Conservation (phyloP, 2,888 invertebrate genomes). For the Gonocerus acuteangulatus region DNA sequence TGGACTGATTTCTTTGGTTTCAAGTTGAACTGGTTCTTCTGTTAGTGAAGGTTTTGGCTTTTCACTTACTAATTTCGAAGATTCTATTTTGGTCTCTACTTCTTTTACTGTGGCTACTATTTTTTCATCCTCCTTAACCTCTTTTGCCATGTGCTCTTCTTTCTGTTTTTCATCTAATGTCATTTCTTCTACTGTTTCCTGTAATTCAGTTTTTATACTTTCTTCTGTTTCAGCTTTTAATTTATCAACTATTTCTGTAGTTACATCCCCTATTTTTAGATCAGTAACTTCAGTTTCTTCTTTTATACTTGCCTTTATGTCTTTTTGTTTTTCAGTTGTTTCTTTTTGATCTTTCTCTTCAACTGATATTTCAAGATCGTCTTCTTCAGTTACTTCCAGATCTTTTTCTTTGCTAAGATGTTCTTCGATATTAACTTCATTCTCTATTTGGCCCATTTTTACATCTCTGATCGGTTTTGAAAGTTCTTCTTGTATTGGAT, state of each 20-base stretch:
- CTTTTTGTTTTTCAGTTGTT: conserved; percentile 38
- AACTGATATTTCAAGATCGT: conserved; percentile 34
- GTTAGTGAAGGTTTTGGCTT: background rate
- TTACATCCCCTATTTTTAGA: conserved; percentile 22
- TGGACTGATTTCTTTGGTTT: background rate
- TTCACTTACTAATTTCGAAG: conserved; percentile 1
- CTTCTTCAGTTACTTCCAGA: background rate
- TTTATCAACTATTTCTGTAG: background rate
- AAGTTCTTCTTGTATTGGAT: background rate
- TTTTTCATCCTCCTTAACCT: conserved; percentile 16
- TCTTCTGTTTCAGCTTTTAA: conserved; percentile 14
- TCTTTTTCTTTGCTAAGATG: background rate
- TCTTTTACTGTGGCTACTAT: conserved; percentile 3
- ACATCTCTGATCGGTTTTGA: too few species aligned
- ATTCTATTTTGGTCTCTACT: conserved; percentile 5
- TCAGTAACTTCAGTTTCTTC: conserved; percentile 38
- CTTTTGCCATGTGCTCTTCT: conserved; percentile 19
- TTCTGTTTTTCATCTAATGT: conserved; percentile 3
- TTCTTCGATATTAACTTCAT: background rate
- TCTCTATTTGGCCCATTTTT: too few species aligned
- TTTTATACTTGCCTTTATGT: conserved; percentile 5
- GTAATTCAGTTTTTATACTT: conserved; percentile 9
- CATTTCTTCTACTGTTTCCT: conserved; percentile 14
- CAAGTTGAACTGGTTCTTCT: background rate
- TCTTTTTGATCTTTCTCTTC: conserved; percentile 37